Evolutionary conservation across 2,113 vertebrate species (phyloP), one percentile per base, ranked within the genome.

Genomic region (Helogale parvula): DNA sequence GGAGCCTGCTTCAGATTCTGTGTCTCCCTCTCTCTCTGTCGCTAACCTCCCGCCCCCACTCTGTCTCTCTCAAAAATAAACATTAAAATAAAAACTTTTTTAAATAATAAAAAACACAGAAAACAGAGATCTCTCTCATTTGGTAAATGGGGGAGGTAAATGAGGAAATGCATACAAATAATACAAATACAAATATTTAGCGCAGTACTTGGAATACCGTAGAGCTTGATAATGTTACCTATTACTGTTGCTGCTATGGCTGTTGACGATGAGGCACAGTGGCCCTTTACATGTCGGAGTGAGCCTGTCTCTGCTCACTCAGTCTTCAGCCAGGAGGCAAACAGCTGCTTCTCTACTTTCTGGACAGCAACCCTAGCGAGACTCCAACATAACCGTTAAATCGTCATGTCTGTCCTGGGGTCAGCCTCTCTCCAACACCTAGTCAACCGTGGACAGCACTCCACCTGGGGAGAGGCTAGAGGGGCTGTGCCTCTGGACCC

Each of bases 341-440:
- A 88, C 63, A 96, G 47, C 95, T 86, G 92, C 88, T 80, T 92
- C 88, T 69, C 84, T 0, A 23, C 63, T 71, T 81, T 47, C 91
- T 60, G 50, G 81, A 38, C 60, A 76, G 82, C 38, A 13, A 19
- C 71, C 54, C 89, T 29, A 60, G 63, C 65, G 74, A 94, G 94
- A 66, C 76, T 77, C 38, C 8, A 69, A 66, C 71, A 69, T 12
- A 54, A 96, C 52, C 66, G 60, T 77, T 71, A 84, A 90, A 82
- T 47, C 10, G 5, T 88, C 31, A 3, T 38, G 69, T 91, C 88
- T 23, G 31, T 63, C 77, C 76, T 9, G 11, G 47, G 84, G 90
- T 83, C 65, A 27, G 93, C 88, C 52, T 47, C 57, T 47, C 77
- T 27, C 76, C 0, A 0, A 47, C 47, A 35, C 66, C 68, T 57